Evolutionary conservation across 2,113 vertebrate genomes (phyloP).

Genomic region (Pedionomus torquatus): DNA sequence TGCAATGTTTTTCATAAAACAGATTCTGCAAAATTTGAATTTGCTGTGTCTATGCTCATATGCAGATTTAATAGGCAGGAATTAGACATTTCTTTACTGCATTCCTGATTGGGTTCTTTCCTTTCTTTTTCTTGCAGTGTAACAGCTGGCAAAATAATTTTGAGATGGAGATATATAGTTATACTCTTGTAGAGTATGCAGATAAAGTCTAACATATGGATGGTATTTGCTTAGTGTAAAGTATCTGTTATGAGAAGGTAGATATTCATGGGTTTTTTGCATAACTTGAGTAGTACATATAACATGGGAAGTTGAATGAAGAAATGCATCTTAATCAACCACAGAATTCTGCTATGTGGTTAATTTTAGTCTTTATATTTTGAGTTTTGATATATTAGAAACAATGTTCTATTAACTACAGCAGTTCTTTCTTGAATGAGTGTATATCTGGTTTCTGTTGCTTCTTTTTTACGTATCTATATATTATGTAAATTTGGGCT

Average conservation of each 20-base stretch:
- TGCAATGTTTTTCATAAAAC: background rate
- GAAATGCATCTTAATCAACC: background rate
- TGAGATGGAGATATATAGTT: constrained; percentile 14
- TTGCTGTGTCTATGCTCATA: background rate
- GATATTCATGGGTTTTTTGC: background rate
- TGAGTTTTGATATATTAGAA: background rate
- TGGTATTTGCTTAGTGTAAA: constrained; percentile 15
- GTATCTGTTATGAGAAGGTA: background rate
- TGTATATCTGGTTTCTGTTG: background rate
- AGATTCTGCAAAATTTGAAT: background rate
- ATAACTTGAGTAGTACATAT: background rate
- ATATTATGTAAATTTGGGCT: background rate
- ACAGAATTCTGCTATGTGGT: background rate
- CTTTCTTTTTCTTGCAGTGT: background rate
- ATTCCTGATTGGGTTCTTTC: background rate
- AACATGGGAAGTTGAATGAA: background rate
- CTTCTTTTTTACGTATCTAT: background rate
- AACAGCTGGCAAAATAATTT: constrained; percentile 45
- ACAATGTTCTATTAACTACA: background rate
- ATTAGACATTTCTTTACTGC: background rate
- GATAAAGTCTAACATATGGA: constrained; percentile 12
- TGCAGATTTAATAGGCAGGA: background rate
- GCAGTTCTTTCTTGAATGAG: background rate
- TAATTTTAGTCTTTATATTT: background rate
- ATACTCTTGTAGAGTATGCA: background rate